These are phyloP conservation scores for Peromyscus leucopus DNA, from an alignment of 2,113 vertebrate genomes.

Conservation along the genomic window DNA sequence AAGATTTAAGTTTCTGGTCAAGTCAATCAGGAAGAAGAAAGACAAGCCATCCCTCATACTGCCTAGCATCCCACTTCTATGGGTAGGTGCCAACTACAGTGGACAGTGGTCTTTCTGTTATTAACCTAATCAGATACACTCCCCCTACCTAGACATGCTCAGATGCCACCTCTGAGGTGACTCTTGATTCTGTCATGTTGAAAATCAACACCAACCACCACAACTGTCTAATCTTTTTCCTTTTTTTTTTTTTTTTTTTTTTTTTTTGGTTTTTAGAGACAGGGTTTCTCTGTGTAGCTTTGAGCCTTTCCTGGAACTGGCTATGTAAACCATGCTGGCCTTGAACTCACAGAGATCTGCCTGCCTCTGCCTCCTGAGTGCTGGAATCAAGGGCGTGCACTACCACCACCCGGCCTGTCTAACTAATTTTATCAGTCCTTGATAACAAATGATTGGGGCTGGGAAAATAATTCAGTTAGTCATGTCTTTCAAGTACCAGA, in stretches of 20 bases:
- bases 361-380: no score
- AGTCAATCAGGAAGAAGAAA: neutral
- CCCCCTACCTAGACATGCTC: neutral
- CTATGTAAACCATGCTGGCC: no score
- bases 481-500: no score
- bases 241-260: no score
- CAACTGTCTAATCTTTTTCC: neutral
- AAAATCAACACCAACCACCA: neutral
- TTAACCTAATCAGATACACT: neutral
- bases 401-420: no score
- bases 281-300: no score
- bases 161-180: neutral
- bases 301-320: no score
- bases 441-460: neutral
- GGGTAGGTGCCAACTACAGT: neutral
- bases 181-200: no score
- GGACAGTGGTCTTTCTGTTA: neutral
- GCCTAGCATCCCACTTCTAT: neutral
- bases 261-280: no score
- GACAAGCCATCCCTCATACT: neutral
- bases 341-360: no score
- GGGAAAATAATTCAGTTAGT: neutral
- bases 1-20: neutral
- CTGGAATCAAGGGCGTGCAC: no score
- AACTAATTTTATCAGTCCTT: neutral